These are phyloP conservation scores for Adela reaumurella DNA, from an alignment of 2,888 invertebrate genomes.

Conservation along the genomic window DNA sequence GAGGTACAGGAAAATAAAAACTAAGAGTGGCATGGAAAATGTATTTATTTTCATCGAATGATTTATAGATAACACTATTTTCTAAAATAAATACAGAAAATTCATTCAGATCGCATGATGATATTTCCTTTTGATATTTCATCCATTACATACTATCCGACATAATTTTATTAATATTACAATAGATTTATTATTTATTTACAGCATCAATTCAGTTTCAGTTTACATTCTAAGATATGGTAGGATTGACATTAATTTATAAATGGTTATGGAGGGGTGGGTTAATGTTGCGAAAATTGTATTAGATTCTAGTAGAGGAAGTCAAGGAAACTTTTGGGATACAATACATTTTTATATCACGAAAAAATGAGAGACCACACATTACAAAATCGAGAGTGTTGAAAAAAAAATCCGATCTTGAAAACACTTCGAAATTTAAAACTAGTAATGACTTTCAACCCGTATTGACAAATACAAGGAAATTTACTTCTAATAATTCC, in stretches of 20 bases:
- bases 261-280: background rate
- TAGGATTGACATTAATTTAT: background rate
- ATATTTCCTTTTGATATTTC: background rate
- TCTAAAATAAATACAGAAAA: constrained; percentile 53
- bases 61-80: constrained; percentile 45
- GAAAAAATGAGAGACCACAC: no score
- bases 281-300: background rate
- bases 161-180: background rate
- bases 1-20: constrained; percentile 17
- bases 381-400: no score
- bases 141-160: no score
- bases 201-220: background rate
- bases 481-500: no score
- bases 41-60: constrained; percentile 46
- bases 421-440: no score
- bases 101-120: background rate
- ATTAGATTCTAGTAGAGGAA: no score
- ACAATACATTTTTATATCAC: no score
- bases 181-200: background rate
- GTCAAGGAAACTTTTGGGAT: no score
- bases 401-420: no score
- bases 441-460: no score
- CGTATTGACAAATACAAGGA: no score
- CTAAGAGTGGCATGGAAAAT: constrained; percentile 51
- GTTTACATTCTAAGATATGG: background rate